Percentiles rank a stretch among this genome's conserved stretches.
phyloP scores from a whole-genome alignment of 2,888 invertebrate genomes.

The Lepidonotus clava region DNA sequence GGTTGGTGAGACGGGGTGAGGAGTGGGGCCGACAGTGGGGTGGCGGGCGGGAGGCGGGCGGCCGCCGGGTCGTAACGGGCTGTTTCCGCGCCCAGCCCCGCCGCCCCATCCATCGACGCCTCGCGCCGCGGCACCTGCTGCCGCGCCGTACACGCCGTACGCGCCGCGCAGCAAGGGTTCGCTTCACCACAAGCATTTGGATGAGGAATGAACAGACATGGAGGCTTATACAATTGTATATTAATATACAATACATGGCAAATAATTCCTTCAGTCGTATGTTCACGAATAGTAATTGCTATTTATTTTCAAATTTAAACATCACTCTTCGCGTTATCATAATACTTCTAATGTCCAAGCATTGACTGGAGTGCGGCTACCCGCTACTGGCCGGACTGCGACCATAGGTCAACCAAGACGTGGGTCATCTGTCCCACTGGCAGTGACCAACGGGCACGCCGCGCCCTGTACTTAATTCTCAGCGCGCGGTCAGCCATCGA shows the following conservation, averaged over 20 bases:
- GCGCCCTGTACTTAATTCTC: conserved; percentile 4
- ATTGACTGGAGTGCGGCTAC: no score
- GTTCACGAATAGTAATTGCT: no score
- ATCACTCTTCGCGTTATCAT: no score
- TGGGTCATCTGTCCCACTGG: conserved; percentile 15
- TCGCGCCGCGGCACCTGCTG: not conserved
- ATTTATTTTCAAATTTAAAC: no score
- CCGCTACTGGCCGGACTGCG: not conserved
- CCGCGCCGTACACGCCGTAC: no score
- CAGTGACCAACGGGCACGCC: conserved; percentile 13
- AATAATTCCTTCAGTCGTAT: no score
- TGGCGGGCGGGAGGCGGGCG: not conserved
- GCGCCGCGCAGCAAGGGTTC: no score
- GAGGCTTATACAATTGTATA: no score
- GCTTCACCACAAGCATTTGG: no score
- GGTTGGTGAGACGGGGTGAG: not conserved
- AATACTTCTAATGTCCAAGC: no score
- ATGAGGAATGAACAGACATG: no score
- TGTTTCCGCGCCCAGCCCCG: not conserved
- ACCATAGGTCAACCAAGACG: conserved; percentile 30
- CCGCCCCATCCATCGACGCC: not conserved
- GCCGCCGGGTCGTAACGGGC: conserved; percentile 23
- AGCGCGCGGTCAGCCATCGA: not conserved
- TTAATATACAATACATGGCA: no score
- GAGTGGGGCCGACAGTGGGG: not conserved